phyloP scores from a whole-genome alignment of 1,140 invertebrate genomes.

The Bombyx mori region ASM3026992v2 NC_085115.1:1830001-1830500 shows the following conservation, averaged over 20 bases:
- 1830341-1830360: conserved; percentile 31
- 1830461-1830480: too few species aligned
- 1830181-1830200: conserved; percentile 55
- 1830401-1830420: not conserved
- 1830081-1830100: conserved; percentile 57
- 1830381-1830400: not conserved
- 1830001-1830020: conserved; percentile 67
- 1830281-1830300: not conserved
- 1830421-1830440: not conserved
- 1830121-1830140: conserved; percentile 51
- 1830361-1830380: conserved; percentile 34
- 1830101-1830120: conserved; percentile 56
- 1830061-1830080: conserved; percentile 57
- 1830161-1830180: conserved; percentile 60
- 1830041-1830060: conserved; percentile 53
- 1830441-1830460: too few species aligned
- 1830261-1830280: conserved; percentile 37
- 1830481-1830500: too few species aligned
- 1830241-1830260: conserved; percentile 33
- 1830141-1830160: conserved; percentile 59
- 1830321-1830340: conserved; percentile 50
- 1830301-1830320: conserved; percentile 23
- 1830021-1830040: conserved; percentile 68
- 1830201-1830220: conserved; percentile 54
- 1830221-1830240: conserved; percentile 51